Conservation (phyloP, 2,113 vertebrate species). For the Prionailurus bengalensis region DNA sequence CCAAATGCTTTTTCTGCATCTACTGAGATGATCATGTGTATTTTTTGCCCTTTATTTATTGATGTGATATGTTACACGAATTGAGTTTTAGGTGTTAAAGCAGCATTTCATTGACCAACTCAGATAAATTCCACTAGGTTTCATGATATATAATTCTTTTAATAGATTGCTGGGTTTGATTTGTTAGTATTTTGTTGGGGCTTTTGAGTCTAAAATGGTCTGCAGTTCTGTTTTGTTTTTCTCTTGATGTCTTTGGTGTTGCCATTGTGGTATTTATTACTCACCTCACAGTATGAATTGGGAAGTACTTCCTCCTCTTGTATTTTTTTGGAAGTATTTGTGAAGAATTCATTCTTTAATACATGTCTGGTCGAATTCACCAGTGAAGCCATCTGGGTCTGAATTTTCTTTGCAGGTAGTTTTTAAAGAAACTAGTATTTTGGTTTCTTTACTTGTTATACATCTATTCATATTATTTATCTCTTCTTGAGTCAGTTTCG, state of each 20-base stretch:
- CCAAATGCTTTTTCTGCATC: background rate
- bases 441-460: background rate
- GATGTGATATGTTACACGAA: background rate
- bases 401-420: background rate
- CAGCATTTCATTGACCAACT: background rate
- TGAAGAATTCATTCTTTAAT: background rate
- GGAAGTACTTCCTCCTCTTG: background rate
- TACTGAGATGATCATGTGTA: background rate
- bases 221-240: background rate
- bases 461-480: background rate
- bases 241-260: background rate
- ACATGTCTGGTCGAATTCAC: background rate
- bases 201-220: background rate
- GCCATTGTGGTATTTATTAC: background rate
- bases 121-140: background rate
- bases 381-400: background rate
- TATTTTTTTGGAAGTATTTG: background rate
- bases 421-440: background rate
- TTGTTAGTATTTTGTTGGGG: background rate
- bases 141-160: background rate
- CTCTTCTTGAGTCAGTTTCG: background rate
- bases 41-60: background rate
- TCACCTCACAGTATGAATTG: background rate
- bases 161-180: background rate
- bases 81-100: background rate